Evolutionary conservation across 1,140 invertebrate genomes (phyloP).

Genomic region (Apis mellifera): Amel_HAv3.1 CM009934.2:9280001-9280500

Average conservation of each 20-base stretch:
- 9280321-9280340: background rate
- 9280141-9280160: too few species aligned
- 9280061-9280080: too few species aligned
- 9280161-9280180: too few species aligned
- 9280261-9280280: too few species aligned
- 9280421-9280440: slow-evolving; percentile 2
- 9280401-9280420: slow-evolving; percentile 3
- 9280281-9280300: too few species aligned
- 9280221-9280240: background rate
- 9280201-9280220: background rate
- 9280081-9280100: too few species aligned
- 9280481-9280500: slow-evolving; percentile 4
- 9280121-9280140: too few species aligned
- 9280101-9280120: too few species aligned
- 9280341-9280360: slow-evolving; percentile 7
- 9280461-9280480: background rate
- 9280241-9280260: too few species aligned
- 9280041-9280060: background rate
- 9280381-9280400: slow-evolving; percentile 1
- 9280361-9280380: too few species aligned
- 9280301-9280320: background rate
- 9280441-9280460: background rate
- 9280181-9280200: too few species aligned
- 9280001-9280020: slow-evolving; percentile 15
- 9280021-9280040: slow-evolving; percentile 1